Evolutionary conservation across 2,888 invertebrate genomes (phyloP).

Genomic region (Drosophila hamatofila): DNA sequence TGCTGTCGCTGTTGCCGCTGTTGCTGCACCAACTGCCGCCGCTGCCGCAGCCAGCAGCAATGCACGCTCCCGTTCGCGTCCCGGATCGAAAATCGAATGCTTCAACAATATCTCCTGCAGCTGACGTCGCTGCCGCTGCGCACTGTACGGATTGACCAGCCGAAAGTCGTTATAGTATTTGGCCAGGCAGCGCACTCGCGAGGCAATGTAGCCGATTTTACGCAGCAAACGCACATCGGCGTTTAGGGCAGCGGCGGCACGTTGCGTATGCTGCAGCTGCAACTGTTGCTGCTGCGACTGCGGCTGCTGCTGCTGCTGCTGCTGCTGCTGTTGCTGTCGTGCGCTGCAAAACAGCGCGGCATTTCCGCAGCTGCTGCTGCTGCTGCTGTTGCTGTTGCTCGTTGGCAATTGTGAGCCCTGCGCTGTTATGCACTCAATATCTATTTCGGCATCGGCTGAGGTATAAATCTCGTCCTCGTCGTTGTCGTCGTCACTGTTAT

Average conservation of each 20-base stretch:
- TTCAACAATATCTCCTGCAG: constrained; percentile 81
- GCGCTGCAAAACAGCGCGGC: constrained; percentile 32
- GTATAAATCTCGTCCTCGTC: constrained; percentile 25
- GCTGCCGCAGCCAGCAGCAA: constrained; percentile 68
- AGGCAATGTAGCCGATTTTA: constrained; percentile 84
- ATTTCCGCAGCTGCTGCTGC: constrained; percentile 49
- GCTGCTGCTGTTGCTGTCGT: constrained; percentile 31
- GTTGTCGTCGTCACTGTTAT: constrained; percentile 11
- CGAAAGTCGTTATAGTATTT: constrained; percentile 82
- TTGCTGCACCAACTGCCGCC: constrained; percentile 62
- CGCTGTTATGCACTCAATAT: constrained; percentile 42
- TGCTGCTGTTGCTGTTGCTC: constrained; percentile 31
- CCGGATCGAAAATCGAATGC: constrained; percentile 78
- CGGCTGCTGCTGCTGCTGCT: constrained; percentile 22
- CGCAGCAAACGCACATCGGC: constrained; percentile 84
- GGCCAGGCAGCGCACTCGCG: constrained; percentile 83
- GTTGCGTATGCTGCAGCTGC: constrained; percentile 35
- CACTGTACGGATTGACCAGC: constrained; percentile 83
- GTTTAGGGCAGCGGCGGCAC: constrained; percentile 57
- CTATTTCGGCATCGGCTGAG: constrained; percentile 38
- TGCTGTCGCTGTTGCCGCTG: constrained; percentile 66
- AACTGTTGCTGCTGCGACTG: constrained; percentile 19
- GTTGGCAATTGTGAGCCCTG: constrained; percentile 41
- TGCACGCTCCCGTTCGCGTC: constrained; percentile 62
- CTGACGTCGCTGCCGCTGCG: constrained; percentile 81